Percentiles rank a stretch among this genome's conserved stretches.
These are phyloP conservation scores for Percopsis omiscomaycus DNA, from an alignment of 2,797 vertebrate genomes.

Conservation along the genomic window DNA sequence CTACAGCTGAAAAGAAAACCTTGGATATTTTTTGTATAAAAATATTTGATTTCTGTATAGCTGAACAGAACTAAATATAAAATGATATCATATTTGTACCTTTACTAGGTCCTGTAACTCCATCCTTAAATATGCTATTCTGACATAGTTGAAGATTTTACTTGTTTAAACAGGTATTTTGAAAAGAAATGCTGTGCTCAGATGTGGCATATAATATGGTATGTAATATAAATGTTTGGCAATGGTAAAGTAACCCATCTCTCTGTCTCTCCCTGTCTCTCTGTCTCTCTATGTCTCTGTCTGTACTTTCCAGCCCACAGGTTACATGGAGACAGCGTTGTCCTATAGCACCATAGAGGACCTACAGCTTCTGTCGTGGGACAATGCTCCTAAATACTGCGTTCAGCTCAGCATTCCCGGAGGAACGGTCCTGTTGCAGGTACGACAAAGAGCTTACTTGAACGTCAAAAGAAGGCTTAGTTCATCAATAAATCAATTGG, in stretches of 20 bases:
- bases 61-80: not conserved
- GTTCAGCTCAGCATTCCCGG: constrained; percentile 97
- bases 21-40: constrained; percentile 1
- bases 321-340: constrained; percentile 97
- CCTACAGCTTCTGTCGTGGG: constrained; percentile 96
- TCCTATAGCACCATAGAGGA: constrained; percentile 98
- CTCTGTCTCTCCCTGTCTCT: constrained; percentile 16
- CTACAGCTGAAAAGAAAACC: constrained; percentile 36
- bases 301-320: constrained; percentile 83
- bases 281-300: not conserved
- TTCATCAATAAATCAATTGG: no score
- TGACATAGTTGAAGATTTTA: constrained; percentile 30
- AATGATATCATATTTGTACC: no score
- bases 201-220: constrained; percentile 41
- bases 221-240: constrained; percentile 35
- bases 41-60: constrained; percentile 1
- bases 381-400: constrained; percentile 98
- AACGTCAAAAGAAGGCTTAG: no score
- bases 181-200: constrained; percentile 38
- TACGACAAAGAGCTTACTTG: constrained; percentile 53
- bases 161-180: constrained; percentile 53
- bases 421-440: constrained; percentile 95
- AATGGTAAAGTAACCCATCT: constrained; percentile 27
- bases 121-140: constrained; percentile 8
- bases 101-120: not conserved